These are phyloP conservation scores for Centrocercus urophasianus DNA, from an alignment of 2,113 vertebrate species.

Conservation along the genomic window DNA sequence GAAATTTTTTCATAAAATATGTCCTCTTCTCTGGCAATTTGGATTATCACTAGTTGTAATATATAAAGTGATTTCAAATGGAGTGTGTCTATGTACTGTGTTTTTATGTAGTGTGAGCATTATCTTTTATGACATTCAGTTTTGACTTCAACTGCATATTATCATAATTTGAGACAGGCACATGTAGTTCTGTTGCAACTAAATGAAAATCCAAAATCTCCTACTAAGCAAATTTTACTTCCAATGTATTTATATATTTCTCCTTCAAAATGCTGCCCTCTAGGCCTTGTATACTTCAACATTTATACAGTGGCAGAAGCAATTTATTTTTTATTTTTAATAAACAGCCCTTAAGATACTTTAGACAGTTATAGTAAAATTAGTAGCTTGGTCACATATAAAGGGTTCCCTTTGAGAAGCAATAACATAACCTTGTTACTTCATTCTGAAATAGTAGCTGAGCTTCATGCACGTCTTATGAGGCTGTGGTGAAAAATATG, in stretches of 20 bases:
- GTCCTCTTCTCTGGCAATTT: background rate
- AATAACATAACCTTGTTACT: constrained; percentile 68
- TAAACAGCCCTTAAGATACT: constrained; percentile 61
- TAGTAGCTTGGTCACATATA: constrained; percentile 68
- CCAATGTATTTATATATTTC: constrained; percentile 43
- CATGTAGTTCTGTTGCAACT: background rate
- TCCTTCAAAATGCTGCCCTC: constrained; percentile 54
- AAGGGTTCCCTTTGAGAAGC: constrained; percentile 50
- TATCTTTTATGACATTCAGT: background rate
- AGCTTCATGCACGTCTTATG: constrained; percentile 30
- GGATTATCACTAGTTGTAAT: background rate
- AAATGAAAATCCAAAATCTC: constrained; percentile 26
- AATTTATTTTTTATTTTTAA: constrained; percentile 70
- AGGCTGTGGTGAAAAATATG: constrained; percentile 10
- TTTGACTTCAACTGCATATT: constrained; percentile 11
- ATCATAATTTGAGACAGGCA: background rate
- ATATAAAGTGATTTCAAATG: constrained; percentile 12
- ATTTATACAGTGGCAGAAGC: constrained; percentile 34
- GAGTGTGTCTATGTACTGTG: background rate
- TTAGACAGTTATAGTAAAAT: constrained; percentile 60
- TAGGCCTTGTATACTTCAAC: constrained; percentile 36
- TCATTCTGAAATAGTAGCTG: constrained; percentile 61
- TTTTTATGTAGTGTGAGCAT: background rate
- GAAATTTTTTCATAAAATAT: background rate
- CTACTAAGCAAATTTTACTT: constrained; percentile 31